Evolutionary conservation across 2,797 vertebrate species (phyloP).

Genomic region (Myiothlypis chrysogaster): DNA sequence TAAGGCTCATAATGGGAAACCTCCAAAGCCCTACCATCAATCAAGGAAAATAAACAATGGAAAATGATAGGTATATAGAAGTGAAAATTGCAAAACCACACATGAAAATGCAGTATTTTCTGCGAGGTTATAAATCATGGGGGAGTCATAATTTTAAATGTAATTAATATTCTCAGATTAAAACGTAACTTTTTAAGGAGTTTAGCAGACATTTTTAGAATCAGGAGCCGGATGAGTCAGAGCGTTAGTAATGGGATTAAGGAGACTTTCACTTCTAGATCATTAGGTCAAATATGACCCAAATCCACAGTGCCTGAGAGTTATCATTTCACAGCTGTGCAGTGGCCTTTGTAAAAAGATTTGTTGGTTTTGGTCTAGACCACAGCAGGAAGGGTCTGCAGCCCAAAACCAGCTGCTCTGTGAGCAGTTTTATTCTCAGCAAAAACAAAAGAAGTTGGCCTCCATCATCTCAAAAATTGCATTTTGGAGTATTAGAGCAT

Average conservation of each 20-base stretch:
- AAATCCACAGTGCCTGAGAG: conserved; percentile 1
- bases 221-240: not conserved
- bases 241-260: conserved; percentile 30
- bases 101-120: conserved; percentile 63
- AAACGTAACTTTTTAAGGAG: conserved; percentile 69
- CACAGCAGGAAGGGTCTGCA: not conserved
- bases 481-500: not conserved
- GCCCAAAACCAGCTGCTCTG: not conserved
- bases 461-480: not conserved
- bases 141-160: conserved; percentile 54
- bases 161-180: conserved; percentile 79
- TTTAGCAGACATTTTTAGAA: conserved; percentile 24
- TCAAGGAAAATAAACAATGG: conserved; percentile 81
- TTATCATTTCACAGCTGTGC: conserved; percentile 40
- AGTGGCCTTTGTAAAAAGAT: not conserved
- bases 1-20: conserved; percentile 80
- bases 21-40: conserved; percentile 75
- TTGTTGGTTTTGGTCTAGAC: conserved; percentile 31
- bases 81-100: conserved; percentile 66
- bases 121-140: conserved; percentile 75
- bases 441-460: not conserved
- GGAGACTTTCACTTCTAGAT: conserved; percentile 38
- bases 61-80: conserved; percentile 76
- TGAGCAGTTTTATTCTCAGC: not conserved
- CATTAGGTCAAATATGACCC: conserved; percentile 48